Base-by-base conservation (phyloP, 2,113 vertebrate species). In the Tetrax tetrax region DNA sequence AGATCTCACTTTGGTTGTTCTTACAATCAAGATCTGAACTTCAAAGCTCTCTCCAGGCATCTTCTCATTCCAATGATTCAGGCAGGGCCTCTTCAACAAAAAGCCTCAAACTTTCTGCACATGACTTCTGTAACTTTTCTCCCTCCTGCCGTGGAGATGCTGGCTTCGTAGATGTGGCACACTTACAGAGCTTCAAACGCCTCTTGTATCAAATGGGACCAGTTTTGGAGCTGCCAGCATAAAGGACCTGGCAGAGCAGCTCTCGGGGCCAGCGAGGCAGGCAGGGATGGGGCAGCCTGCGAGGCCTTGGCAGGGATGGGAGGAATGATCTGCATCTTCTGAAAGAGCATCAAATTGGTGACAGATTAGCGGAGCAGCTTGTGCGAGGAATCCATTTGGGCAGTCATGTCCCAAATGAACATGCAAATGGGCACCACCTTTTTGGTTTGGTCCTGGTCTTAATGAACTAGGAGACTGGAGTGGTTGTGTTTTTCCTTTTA, bases 371-470 rank as follows among this genome's bases (percentile, higher is more conserved):
- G 37, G 25, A 71, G 33, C 7, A 27, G 6, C 35, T 38, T 19
- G 47, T 5, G 3, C 24, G 14, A 45, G 50, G 57, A 61, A 31
- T 7, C 7, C 19, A 2, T 6, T 25, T 37, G 13, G 28, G 21
- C 18, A 74, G 22, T 10, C 29, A 5, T 2, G 2, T 19, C 56
- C 29, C 37, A 41, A 27, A 2, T 27, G 50, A 64, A 14, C 33
- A 33, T 4, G 19, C 4, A 38, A 25, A 33, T 0, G 0, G 16
- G 1, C 48, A 63, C 2, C 38, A 10, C 6, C 6, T 14, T 51
- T 59, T 27, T 29, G 27, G 20, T 33, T 43, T 4, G 1, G 37
- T 8, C 12, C 27, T 31, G 61, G 5, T 41, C 27, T 43, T 1
- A 4, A 1, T 9, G 47, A 8, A 12, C 5, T 0, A 22, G 2